phyloP scores from a whole-genome alignment of 2,888 invertebrate genomes.

The Aphidoletes aphidimyza region DNA sequence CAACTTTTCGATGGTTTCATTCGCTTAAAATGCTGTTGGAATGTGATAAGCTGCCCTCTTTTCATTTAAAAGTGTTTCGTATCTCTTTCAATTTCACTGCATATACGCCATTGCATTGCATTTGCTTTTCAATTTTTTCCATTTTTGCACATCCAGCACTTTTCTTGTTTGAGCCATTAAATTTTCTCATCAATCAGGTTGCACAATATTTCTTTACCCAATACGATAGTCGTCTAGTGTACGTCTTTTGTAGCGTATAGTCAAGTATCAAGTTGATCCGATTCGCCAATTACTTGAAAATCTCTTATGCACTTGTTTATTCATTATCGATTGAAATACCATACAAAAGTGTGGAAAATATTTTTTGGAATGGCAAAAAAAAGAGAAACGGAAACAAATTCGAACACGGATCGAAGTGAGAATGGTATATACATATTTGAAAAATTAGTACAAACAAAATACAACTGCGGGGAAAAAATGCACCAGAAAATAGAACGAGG shows the following conservation, averaged over 20 bases:
- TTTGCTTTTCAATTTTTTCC: neutral
- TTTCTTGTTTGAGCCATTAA: too few species aligned
- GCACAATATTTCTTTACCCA: neutral
- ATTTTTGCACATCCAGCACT: neutral
- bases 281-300: conserved; percentile 1
- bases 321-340: neutral
- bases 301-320: conserved; percentile 13
- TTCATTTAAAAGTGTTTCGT: neutral
- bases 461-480: too few species aligned
- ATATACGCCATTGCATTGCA: neutral
- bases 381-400: neutral
- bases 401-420: neutral
- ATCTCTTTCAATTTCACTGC: too few species aligned
- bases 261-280: neutral
- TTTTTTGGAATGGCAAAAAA: too few species aligned
- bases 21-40: neutral
- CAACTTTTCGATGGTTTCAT: too few species aligned
- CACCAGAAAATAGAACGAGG: too few species aligned
- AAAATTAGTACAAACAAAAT: neutral
- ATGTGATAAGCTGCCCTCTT: neutral
- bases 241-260: neutral
- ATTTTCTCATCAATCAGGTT: neutral
- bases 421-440: neutral
- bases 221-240: too few species aligned
- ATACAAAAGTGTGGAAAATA: neutral